Conservation (phyloP, 2,888 invertebrate genomes). For the Philereme vetulata region DNA sequence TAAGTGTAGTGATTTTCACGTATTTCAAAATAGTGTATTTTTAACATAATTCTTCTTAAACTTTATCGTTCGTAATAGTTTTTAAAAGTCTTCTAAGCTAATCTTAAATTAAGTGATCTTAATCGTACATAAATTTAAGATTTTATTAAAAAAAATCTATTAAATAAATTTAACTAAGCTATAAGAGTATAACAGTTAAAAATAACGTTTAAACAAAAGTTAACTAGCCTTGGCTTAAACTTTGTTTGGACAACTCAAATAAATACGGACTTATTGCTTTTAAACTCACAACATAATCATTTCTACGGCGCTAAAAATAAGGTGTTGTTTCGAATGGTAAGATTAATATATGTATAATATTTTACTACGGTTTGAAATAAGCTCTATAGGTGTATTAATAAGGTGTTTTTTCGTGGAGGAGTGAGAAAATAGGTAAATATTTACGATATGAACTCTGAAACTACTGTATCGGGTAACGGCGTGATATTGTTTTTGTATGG, state of each 20-base stretch:
- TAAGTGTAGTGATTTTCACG: neutral
- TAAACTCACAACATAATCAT: slow-evolving; percentile 6
- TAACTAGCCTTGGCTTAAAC: slow-evolving; percentile 33
- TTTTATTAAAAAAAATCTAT: slow-evolving; percentile 21
- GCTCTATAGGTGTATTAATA: slow-evolving; percentile 34
- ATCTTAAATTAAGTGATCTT: neutral
- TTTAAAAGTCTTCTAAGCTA: too few species aligned
- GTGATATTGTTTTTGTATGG: slow-evolving; percentile 39
- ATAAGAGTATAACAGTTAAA: slow-evolving; percentile 33
- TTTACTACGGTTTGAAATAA: slow-evolving; percentile 34
- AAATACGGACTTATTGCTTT: slow-evolving; percentile 27
- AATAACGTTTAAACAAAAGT: slow-evolving; percentile 39
- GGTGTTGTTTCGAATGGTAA: slow-evolving; percentile 5
- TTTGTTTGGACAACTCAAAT: slow-evolving; percentile 34
- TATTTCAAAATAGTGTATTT: neutral
- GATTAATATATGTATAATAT: neutral
- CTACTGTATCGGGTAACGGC: slow-evolving; percentile 36
- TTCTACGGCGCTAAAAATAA: slow-evolving; percentile 5
- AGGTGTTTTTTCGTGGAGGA: slow-evolving; percentile 49
- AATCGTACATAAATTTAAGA: neutral
- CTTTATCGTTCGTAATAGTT: neutral
- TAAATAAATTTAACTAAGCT: slow-evolving; percentile 19
- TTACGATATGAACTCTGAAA: slow-evolving; percentile 42
- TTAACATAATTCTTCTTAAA: neutral
- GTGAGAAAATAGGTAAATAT: slow-evolving; percentile 58